Evolutionary conservation across 2,113 vertebrate genomes (phyloP), one percentile per base, ranked within the genome.

Genomic region (Clarias magur): DNA sequence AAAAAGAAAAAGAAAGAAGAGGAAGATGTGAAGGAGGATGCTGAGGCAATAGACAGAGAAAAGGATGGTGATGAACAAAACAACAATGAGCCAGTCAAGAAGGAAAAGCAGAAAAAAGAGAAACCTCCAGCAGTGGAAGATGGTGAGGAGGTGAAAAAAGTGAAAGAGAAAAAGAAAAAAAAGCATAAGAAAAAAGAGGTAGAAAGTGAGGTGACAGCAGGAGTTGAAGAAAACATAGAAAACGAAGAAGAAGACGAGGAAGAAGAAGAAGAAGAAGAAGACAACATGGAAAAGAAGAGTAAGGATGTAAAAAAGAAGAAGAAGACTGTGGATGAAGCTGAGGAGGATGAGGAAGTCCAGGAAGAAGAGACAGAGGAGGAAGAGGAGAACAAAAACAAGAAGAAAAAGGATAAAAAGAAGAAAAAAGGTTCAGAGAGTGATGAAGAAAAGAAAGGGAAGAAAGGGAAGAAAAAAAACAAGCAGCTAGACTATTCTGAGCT

Each of bases 401-500:
- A 92, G 6, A 93, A 93, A 34, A 91, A 94, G 34, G 92, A 94
- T 5, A 91, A 92, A 54, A 91, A 92, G 80, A 91, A 92, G 60
- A 94, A 94, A 57, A 95, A 96, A 86, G 93, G 91, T 17, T 93
- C 92, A 0, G 91, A 91, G 2, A 94, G 95, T 75, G 95, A 94
- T 0, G 95, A 96, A 11, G 95, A 96, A 3, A 93, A 94, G 1
- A 96, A 96, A 87, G 95, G 96, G 86, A 95, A 95, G 85, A 97
- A 96, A 81, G 94, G 94, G 15, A 96, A 96, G 72, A 97, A 97
- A 73, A 98, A 98, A 92, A 91, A 34, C 5, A 94, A 95, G 83
- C 96, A 96, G 13, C 92, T 97, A 0, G 96, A 98, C 88, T 99
- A 97, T 54, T 91, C 96, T 12, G 96, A 93, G 54, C 81, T 97